Evolutionary conservation across 2,113 vertebrate genomes (phyloP).

Genomic region (Corythaixoides concolor): DNA sequence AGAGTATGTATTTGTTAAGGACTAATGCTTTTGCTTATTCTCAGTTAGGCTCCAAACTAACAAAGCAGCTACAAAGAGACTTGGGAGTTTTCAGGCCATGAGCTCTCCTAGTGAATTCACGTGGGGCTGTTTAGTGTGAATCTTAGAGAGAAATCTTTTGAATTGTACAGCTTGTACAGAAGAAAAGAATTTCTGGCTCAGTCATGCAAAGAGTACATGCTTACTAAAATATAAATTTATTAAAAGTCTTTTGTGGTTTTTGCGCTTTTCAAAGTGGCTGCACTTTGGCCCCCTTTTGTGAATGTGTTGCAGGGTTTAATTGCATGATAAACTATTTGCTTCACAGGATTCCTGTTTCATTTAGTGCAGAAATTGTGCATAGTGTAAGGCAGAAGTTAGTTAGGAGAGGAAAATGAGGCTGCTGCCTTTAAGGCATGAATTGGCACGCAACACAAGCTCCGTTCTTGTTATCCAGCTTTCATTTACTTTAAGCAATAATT

Average conservation of each 20-base stretch:
- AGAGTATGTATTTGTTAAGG: conserved; percentile 9
- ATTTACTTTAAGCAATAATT: conserved; percentile 27
- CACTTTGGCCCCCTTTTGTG: not conserved
- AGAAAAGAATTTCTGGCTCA: not conserved
- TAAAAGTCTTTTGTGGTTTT: not conserved
- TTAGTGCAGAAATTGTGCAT: not conserved
- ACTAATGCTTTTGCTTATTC: not conserved
- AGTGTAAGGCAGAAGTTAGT: not conserved
- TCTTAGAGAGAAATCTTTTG: not conserved
- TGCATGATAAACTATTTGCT: not conserved
- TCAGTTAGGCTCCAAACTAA: not conserved
- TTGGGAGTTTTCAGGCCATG: not conserved
- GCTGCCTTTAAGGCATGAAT: not conserved
- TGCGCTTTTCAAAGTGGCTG: not conserved
- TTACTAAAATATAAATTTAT: not conserved
- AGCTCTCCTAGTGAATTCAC: not conserved
- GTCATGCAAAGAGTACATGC: not conserved
- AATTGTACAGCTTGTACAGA: not conserved
- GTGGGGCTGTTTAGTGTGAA: not conserved
- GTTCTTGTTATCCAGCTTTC: not conserved
- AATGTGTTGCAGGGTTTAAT: not conserved
- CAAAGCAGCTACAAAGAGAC: not conserved
- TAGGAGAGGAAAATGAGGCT: not conserved
- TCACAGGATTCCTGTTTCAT: not conserved
- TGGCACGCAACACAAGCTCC: not conserved